A percentile compares a stretch with the other conserved stretches of the same genome.
Evolutionary conservation across 2,113 vertebrate genomes (phyloP).

Genomic region (Menura novaehollandiae): DNA sequence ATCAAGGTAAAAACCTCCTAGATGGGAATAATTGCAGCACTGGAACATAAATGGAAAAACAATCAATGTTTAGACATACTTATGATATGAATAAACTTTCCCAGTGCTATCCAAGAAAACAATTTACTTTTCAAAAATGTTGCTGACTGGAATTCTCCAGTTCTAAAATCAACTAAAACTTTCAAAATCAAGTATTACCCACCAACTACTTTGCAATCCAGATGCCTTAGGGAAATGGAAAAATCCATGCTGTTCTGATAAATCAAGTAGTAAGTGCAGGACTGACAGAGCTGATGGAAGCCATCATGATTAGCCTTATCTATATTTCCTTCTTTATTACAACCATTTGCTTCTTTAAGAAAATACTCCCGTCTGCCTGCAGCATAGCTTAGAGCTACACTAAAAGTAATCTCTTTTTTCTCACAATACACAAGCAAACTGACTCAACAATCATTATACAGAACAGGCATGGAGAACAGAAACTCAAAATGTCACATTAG

Average conservation of each 20-base stretch:
- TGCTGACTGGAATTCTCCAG: background rate
- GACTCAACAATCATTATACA: constrained; percentile 14
- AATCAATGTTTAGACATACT: background rate
- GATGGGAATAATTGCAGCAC: background rate
- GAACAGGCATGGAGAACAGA: background rate
- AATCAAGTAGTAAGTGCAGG: background rate
- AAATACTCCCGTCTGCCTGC: constrained; percentile 43
- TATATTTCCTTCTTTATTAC: constrained; percentile 55
- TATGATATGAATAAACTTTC: background rate
- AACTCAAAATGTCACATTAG: constrained; percentile 8
- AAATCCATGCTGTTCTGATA: background rate
- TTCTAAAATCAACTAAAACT: constrained; percentile 31
- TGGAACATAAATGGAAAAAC: background rate
- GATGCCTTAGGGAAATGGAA: background rate
- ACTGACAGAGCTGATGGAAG: constrained; percentile 25
- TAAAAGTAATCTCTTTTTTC: constrained; percentile 1
- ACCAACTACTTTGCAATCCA: background rate
- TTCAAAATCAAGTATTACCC: background rate
- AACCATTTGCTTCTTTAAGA: constrained; percentile 50
- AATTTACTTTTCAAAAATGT: background rate
- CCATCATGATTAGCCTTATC: background rate
- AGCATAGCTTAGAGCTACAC: constrained; percentile 28
- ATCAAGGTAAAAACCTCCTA: background rate
- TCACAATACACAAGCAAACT: background rate
- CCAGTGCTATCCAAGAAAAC: background rate